These are phyloP conservation scores for Buceros bicornis DNA, from an alignment of 2,797 vertebrate species.

Conservation along the genomic window DNA sequence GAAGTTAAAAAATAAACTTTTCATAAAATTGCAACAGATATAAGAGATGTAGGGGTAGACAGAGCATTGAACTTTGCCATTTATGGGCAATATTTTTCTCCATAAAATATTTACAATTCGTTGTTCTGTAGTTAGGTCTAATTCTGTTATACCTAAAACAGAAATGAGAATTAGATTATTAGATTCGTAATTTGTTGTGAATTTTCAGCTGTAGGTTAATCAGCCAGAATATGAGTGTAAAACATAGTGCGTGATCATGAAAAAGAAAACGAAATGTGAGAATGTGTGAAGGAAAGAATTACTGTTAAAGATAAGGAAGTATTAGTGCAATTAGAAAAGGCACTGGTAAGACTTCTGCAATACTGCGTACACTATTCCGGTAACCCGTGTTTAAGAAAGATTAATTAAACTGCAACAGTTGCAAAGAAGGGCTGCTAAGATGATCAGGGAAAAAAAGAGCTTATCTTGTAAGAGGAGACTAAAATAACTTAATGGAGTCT, in stretches of 20 bases:
- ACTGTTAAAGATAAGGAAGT: constrained; percentile 29
- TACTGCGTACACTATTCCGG: neutral
- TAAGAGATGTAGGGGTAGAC: neutral
- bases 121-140: neutral
- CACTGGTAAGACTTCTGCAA: constrained; percentile 3
- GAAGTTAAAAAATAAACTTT: neutral
- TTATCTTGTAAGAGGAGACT: constrained; percentile 59
- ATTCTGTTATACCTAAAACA: neutral
- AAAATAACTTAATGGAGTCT: constrained; percentile 66
- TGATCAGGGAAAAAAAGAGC: constrained; percentile 17
- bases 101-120: neutral
- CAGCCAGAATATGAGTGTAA: neutral
- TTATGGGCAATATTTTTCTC: neutral
- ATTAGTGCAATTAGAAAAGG: constrained; percentile 4
- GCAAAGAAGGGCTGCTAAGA: neutral
- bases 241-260: neutral
- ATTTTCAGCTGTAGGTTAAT: neutral
- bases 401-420: constrained; percentile 64
- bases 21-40: neutral
- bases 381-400: neutral
- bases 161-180: neutral
- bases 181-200: neutral
- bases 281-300: neutral
- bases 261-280: neutral
- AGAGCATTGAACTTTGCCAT: neutral